Conservation (phyloP, 2,888 invertebrate species). For the Dromius quadrimaculatus region DNA sequence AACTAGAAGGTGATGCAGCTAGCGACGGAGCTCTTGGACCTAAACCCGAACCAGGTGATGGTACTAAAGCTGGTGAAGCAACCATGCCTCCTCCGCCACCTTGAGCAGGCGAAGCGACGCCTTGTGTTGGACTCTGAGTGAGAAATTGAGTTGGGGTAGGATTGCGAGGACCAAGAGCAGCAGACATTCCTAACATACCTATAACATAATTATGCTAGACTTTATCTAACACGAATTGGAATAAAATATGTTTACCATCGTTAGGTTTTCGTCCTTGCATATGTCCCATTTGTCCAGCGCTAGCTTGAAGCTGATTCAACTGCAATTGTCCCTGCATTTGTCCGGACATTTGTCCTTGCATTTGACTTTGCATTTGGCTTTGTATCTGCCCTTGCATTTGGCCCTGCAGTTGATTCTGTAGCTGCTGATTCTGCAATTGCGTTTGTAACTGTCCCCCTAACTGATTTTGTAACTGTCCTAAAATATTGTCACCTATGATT, state of each 20-base stretch:
- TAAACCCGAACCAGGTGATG: slow-evolving; percentile 77
- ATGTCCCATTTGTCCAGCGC: slow-evolving; percentile 57
- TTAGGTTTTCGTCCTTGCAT: slow-evolving; percentile 58
- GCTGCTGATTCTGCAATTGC: slow-evolving; percentile 12
- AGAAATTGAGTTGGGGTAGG: slow-evolving; percentile 82
- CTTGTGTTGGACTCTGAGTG: slow-evolving; percentile 83
- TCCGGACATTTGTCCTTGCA: slow-evolving; percentile 58
- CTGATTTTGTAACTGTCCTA: slow-evolving; percentile 55
- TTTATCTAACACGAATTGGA: too few species aligned
- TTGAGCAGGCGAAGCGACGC: slow-evolving; percentile 78
- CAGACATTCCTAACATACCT: slow-evolving; percentile 52
- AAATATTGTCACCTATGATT: slow-evolving; percentile 56
- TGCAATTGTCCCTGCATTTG: slow-evolving; percentile 59
- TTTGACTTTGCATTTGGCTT: slow-evolving; percentile 58
- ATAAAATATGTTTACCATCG: too few species aligned
- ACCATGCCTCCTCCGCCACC: slow-evolving; percentile 70
- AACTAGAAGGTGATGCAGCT: slow-evolving; percentile 86
- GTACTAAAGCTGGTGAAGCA: slow-evolving; percentile 77
- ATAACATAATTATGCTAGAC: too few species aligned
- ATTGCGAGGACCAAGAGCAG: slow-evolving; percentile 66
- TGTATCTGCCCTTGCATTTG: slow-evolving; percentile 56
- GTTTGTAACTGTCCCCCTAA: slow-evolving; percentile 59
- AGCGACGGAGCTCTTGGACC: slow-evolving; percentile 68
- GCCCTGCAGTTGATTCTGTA: slow-evolving; percentile 16
- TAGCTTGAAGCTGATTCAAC: slow-evolving; percentile 63